Evolutionary conservation across 2,113 vertebrate genomes (phyloP).

Genomic region (Thalassarche chlororhynchos): DNA sequence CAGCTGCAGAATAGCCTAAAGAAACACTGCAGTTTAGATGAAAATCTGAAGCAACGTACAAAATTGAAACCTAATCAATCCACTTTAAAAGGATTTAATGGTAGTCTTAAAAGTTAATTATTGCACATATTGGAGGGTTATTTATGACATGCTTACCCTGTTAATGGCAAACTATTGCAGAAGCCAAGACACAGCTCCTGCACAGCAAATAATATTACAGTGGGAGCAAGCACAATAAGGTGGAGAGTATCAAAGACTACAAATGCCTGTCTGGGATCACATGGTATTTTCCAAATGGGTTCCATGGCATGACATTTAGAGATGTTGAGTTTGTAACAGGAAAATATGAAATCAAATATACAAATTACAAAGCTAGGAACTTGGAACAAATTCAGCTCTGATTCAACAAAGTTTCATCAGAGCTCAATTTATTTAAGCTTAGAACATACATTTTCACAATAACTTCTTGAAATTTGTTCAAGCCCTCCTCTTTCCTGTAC

Average conservation of each 20-base stretch:
- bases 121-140: constrained; percentile 13
- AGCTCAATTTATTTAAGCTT: neutral
- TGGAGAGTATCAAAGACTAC: neutral
- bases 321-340: neutral
- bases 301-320: neutral
- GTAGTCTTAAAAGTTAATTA: constrained; percentile 58
- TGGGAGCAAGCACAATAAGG: neutral
- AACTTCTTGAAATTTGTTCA: neutral
- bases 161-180: neutral
- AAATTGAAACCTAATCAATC: constrained; percentile 62
- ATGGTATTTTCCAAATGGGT: neutral
- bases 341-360: neutral
- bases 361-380: neutral
- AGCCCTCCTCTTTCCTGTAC: neutral
- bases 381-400: neutral
- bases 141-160: neutral
- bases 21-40: constrained; percentile 53
- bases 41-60: constrained; percentile 45
- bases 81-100: constrained; percentile 36
- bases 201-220: neutral
- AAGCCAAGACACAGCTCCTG: neutral
- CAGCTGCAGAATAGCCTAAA: constrained; percentile 64
- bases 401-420: neutral
- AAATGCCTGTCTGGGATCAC: neutral
- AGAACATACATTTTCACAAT: neutral